A percentile compares a stretch with the other conserved stretches of the same genome.
phyloP scores from a whole-genome alignment of 2,888 invertebrate species.

The Habroteleia sp. region DNA sequence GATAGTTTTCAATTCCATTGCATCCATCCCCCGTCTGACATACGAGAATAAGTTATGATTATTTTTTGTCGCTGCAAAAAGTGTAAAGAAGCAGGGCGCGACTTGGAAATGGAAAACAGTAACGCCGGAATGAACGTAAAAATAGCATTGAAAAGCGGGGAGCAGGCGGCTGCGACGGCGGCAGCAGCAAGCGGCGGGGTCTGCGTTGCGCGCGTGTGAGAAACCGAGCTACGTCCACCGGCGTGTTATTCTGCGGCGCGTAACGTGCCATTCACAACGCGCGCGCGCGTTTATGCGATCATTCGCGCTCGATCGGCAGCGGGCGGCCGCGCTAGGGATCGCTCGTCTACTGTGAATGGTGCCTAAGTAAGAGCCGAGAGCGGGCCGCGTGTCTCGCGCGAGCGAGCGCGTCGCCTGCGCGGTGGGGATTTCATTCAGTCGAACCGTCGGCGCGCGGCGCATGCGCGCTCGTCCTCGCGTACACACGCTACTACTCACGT shows the following conservation, averaged over 20 bases:
- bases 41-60: no score
- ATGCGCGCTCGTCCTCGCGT: constrained; percentile 75
- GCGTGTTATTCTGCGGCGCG: constrained; percentile 66
- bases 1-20: no score
- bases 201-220: constrained; percentile 28
- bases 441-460: constrained; percentile 71
- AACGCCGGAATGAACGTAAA: constrained; percentile 53
- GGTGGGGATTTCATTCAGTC: constrained; percentile 79
- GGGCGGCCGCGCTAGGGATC: no score
- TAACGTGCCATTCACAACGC: constrained; percentile 58
- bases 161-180: constrained; percentile 7
- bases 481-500: constrained; percentile 80
- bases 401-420: constrained; percentile 23
- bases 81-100: no score
- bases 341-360: no score
- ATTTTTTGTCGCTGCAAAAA: no score
- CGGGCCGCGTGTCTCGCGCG: constrained; percentile 66
- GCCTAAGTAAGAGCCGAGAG: constrained; percentile 20
- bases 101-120: constrained; percentile 38
- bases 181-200: no score
- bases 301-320: no score
- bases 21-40: no score
- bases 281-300: no score
- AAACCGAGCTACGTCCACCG: constrained; percentile 16
- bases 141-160: constrained; percentile 45